phyloP scores from a whole-genome alignment of 2,888 invertebrate species.

The Nasonia oneida region DNA sequence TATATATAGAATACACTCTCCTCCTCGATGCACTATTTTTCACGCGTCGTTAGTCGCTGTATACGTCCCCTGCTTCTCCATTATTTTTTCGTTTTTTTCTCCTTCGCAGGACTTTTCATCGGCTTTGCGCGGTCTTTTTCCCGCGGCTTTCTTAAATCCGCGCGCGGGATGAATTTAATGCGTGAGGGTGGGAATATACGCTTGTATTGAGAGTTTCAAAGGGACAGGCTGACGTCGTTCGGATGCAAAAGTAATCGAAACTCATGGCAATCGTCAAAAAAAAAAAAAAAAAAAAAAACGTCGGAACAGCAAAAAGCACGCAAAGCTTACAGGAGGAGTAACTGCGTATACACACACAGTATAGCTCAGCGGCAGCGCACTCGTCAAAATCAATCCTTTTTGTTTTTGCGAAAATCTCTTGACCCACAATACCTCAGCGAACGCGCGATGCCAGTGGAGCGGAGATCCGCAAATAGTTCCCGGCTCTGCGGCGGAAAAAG shows the following conservation, averaged over 20 bases:
- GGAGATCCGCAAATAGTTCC: conserved; percentile 44
- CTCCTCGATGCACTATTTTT: conserved; percentile 55
- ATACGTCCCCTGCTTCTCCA: conserved; percentile 59
- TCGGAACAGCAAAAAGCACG: not conserved
- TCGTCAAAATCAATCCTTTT: conserved; percentile 34
- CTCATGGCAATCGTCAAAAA: no score
- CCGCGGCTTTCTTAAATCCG: not conserved
- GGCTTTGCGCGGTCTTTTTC: not conserved
- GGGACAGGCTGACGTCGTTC: no score
- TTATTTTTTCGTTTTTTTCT: conserved; percentile 16
- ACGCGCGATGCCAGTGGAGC: conserved; percentile 10
- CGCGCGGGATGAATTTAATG: conserved; percentile 42
- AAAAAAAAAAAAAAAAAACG: no score
- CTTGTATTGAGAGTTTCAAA: no score
- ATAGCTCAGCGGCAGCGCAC: not conserved
- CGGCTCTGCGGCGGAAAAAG: conserved; percentile 20
- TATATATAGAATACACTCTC: not conserved
- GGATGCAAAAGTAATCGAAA: no score
- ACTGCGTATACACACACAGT: not conserved
- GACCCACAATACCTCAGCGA: conserved; percentile 32
- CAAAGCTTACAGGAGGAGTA: not conserved
- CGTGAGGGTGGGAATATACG: not conserved
- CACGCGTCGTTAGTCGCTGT: conserved; percentile 63
- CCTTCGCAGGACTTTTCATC: no score
- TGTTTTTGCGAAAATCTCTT: conserved; percentile 42